These are phyloP conservation scores for Orchestia grillus DNA, from an alignment of 1,140 invertebrate genomes.

Conservation along the genomic window DNA sequence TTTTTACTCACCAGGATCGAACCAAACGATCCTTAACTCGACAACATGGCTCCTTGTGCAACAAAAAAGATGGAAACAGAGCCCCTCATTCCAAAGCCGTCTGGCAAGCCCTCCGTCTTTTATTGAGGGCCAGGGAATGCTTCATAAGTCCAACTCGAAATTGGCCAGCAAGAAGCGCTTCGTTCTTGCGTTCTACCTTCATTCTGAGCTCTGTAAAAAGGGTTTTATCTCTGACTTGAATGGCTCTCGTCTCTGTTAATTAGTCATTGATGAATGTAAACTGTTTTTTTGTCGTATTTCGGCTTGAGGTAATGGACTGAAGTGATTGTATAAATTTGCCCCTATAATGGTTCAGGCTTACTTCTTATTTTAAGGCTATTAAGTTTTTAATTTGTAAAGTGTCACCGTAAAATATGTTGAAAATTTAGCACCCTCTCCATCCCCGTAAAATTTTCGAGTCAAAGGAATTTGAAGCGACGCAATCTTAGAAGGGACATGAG, in stretches of 20 bases:
- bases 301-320: too few relatives aligned
- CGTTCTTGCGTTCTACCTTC: neutral
- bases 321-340: too few relatives aligned
- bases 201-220: neutral
- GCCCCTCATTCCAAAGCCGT: neutral
- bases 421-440: too few relatives aligned
- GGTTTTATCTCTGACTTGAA: neutral
- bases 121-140: neutral
- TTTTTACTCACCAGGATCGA: neutral
- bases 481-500: too few relatives aligned
- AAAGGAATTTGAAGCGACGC: too few relatives aligned
- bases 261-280: neutral
- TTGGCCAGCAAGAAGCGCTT: neutral
- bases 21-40: neutral
- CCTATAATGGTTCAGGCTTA: too few relatives aligned
- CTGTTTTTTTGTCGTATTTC: neutral
- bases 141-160: neutral
- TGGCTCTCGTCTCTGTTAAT: neutral
- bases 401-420: too few relatives aligned
- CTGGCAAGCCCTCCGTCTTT: neutral
- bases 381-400: too few relatives aligned
- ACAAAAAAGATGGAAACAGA: neutral
- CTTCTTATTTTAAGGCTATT: too few relatives aligned
- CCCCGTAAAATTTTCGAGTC: too few relatives aligned
- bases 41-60: neutral